Evolutionary conservation across 2,113 vertebrate genomes (phyloP).

Genomic region (Callipepla squamata): DNA sequence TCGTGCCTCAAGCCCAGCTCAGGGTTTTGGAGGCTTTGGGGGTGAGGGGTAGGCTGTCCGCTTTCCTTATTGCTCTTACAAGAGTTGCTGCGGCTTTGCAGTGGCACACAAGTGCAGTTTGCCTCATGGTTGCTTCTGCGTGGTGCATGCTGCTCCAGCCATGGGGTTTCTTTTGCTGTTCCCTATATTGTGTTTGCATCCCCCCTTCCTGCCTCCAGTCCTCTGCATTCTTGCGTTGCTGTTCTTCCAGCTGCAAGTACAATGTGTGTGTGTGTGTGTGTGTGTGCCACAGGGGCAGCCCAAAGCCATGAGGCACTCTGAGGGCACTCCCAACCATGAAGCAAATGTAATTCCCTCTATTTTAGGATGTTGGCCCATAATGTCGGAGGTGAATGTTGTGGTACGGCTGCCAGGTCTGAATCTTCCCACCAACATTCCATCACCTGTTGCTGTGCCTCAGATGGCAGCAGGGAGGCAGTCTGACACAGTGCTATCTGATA

Average conservation of each 20-base stretch:
- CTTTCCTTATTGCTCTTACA: not conserved
- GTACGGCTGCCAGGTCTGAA: no score
- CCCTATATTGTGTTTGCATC: not conserved
- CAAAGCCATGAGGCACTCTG: not conserved
- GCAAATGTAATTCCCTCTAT: rapidly evolving
- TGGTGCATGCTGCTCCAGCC: not conserved
- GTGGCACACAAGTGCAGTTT: rapidly evolving
- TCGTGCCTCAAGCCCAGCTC: rapidly evolving
- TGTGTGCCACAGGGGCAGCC: not conserved
- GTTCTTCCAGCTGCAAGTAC: not conserved
- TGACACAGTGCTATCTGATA: no score
- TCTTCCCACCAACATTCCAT: no score
- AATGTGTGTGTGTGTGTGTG: not conserved
- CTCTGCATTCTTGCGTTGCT: rapidly evolving
- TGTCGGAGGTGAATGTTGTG: no score
- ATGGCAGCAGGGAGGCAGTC: no score
- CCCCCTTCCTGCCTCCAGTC: not conserved
- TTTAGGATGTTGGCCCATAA: no score
- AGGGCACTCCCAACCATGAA: not conserved
- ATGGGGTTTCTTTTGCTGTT: rapidly evolving
- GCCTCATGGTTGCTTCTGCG: rapidly evolving
- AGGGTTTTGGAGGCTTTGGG: not conserved
- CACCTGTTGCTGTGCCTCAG: no score
- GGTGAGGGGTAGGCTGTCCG: not conserved
- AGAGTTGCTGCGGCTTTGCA: not conserved